phyloP scores from a whole-genome alignment of 1,140 invertebrate species.

The Ptiloglossa arizonensis region DNA sequence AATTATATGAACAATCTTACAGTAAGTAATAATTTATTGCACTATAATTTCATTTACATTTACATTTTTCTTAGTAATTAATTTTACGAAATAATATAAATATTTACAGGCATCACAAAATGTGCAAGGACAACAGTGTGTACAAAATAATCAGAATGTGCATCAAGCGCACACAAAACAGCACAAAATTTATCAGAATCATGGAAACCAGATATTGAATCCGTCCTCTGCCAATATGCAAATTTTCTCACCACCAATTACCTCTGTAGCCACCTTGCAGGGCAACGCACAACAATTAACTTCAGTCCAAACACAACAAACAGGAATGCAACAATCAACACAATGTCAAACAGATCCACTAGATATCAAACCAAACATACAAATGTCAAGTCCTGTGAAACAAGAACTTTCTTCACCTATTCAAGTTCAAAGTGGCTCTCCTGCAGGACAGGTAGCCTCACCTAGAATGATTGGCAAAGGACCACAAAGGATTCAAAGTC shows the following conservation, averaged over 20 bases:
- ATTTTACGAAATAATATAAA: neutral
- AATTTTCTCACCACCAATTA: slow-evolving; percentile 61
- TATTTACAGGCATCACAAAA: slow-evolving; percentile 49
- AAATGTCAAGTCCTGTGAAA: slow-evolving; percentile 70
- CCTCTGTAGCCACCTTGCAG: slow-evolving; percentile 51
- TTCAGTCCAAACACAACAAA: slow-evolving; percentile 59
- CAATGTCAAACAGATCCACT: slow-evolving; percentile 78
- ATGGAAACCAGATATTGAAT: slow-evolving; percentile 74
- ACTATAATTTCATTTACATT: slow-evolving; percentile 5
- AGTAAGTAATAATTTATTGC: slow-evolving; percentile 61
- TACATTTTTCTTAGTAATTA: neutral
- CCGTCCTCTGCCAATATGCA: slow-evolving; percentile 71
- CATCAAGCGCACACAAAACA: slow-evolving; percentile 67
- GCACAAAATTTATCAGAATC: slow-evolving; percentile 69
- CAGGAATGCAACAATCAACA: slow-evolving; percentile 71
- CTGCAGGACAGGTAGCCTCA: slow-evolving; percentile 73
- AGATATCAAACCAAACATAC: slow-evolving; percentile 73
- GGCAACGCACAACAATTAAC: slow-evolving; percentile 57
- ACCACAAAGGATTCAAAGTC: slow-evolving; percentile 70
- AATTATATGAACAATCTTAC: slow-evolving; percentile 70
- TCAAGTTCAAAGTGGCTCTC: slow-evolving; percentile 68
- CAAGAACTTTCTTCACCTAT: slow-evolving; percentile 75
- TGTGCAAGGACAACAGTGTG: slow-evolving; percentile 69
- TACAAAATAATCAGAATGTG: slow-evolving; percentile 67
- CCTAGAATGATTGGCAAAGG: slow-evolving; percentile 71